Evolutionary conservation across 2,888 invertebrate genomes (phyloP).

Genomic region (Chrysolina americana): DNA sequence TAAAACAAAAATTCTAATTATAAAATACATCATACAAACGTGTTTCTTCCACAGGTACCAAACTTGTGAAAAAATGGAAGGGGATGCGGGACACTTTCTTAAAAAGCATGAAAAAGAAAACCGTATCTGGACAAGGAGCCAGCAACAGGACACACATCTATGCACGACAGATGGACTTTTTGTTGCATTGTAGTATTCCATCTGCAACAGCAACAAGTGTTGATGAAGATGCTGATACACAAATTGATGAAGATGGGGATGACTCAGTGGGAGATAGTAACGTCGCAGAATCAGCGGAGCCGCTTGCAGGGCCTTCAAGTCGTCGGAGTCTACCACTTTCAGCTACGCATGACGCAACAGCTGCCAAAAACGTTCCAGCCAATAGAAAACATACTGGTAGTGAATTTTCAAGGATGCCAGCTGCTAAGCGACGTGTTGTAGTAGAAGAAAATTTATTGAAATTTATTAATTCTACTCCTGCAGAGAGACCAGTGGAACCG

Average conservation of each 20-base stretch:
- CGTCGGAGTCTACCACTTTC: conserved; percentile 11
- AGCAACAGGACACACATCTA: conserved; percentile 6
- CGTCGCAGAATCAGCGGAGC: conserved; percentile 1
- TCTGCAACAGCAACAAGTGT: conserved; percentile 9
- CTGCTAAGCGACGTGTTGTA: too few relatives aligned
- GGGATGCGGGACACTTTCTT: conserved; percentile 14
- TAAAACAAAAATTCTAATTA: conserved; percentile 15
- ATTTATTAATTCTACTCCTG: too few relatives aligned
- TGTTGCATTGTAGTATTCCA: conserved; percentile 4
- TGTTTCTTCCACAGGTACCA: neutral
- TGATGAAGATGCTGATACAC: conserved; percentile 5
- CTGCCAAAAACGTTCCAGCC: too few relatives aligned
- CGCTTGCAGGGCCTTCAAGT: conserved; percentile 9
- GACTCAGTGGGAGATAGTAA: neutral
- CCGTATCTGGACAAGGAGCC: conserved; percentile 12
- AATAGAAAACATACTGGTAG: too few relatives aligned
- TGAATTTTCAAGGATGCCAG: too few relatives aligned
- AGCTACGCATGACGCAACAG: too few relatives aligned
- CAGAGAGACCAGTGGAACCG: too few relatives aligned
- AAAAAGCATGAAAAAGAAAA: conserved; percentile 13
- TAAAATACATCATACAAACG: conserved; percentile 6
- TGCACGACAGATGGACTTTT: conserved; percentile 1
- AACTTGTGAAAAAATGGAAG: conserved; percentile 21
- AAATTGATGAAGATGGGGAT: conserved; percentile 8
- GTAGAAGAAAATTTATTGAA: too few relatives aligned